Base-by-base conservation (phyloP, 2,888 invertebrate genomes). In the Diplolepis rosae region DNA sequence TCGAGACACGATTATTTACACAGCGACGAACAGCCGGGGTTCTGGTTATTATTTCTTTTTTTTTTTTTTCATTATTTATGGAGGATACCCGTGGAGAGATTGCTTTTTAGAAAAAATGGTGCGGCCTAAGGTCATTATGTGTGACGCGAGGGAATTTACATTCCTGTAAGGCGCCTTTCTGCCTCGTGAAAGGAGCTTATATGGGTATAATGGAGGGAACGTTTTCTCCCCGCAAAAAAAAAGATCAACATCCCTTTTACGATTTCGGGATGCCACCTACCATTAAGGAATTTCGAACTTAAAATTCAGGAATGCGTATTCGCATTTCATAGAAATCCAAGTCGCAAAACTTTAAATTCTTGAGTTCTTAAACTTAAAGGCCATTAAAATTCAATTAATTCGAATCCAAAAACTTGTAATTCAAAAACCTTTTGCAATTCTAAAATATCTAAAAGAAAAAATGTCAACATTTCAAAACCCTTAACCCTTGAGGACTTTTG, bases 51-150 rank as follows among this genome's bases (percentile, higher is more conserved):
- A 70, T 70, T 70, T 72, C 69, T 51, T 72, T 66, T 72, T 69
- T 69, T 45, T 69, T 66, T 69, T 18, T 30, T 7, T 35, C 69
- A 42, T 39, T 68, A 69, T 75, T 72, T 71, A 70, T 66, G 51
- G 32, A 67, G 66, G 39, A 54, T 61, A 48, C 68, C 71, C 50
- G 24, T 50, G 24, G 42, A 65, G 69, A 77, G 76, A 77, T 77
- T 78, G 77, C 78, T 77, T 77, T 78, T 75, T 72, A 70, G 74
- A 72, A 77, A 78, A 77, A 80, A 77, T 71, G 72, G 52, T 68
- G 74, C 52, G 72, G 71, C 73, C 75, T 78, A 72, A 76, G 74
- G 76, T 78, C 72, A 71, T 79, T 79, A 78, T 71, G 69, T 45
- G 24, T 70, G 65, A 68, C 66, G 68, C 32, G 71, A 70, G 69